Percentiles rank a stretch among this genome's conserved stretches.
phyloP scores from a whole-genome alignment of 1,140 invertebrate genomes.

The Ruditapes philippinarum region DNA sequence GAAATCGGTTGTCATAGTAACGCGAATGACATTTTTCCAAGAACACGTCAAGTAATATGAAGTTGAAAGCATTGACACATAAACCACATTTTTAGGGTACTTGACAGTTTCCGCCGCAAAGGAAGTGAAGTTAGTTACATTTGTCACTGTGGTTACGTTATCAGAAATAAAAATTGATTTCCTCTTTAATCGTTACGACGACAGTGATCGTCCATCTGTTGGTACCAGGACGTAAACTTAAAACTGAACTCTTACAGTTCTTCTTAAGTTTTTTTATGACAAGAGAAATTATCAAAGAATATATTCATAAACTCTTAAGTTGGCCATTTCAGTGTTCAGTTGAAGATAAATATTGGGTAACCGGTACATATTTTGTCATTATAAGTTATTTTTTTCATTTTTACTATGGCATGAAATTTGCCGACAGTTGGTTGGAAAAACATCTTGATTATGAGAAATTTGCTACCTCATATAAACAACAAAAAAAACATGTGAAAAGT shows the following conservation, averaged over 20 bases:
- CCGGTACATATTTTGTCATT: too few species aligned
- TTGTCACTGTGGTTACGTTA: conserved; percentile 59
- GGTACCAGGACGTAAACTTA: not conserved
- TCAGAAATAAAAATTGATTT: conserved; percentile 61
- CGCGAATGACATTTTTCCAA: conserved; percentile 26
- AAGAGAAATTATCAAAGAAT: too few species aligned
- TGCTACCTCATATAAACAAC: too few species aligned
- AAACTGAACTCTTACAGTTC: not conserved
- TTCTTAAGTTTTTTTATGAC: too few species aligned
- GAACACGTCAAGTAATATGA: conserved; percentile 42
- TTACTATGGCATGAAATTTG: too few species aligned
- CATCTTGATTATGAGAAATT: too few species aligned
- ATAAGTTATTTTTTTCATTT: too few species aligned
- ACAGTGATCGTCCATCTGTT: conserved; percentile 52
- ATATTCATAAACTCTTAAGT: too few species aligned
- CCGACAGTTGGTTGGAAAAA: too few species aligned
- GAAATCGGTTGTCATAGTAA: conserved; percentile 38
- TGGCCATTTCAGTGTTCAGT: too few species aligned
- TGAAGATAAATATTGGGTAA: too few species aligned
- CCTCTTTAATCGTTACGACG: not conserved
- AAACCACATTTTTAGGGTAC: conserved; percentile 62
- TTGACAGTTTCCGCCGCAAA: conserved; percentile 54
- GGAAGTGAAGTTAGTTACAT: conserved; percentile 54
- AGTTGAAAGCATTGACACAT: conserved; percentile 63
- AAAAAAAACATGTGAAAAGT: too few species aligned